Percentiles rank a stretch among this genome's conserved stretches.
These are phyloP conservation scores for Diceros bicornis DNA, from an alignment of 2,797 vertebrate species.

Conservation along the genomic window DNA sequence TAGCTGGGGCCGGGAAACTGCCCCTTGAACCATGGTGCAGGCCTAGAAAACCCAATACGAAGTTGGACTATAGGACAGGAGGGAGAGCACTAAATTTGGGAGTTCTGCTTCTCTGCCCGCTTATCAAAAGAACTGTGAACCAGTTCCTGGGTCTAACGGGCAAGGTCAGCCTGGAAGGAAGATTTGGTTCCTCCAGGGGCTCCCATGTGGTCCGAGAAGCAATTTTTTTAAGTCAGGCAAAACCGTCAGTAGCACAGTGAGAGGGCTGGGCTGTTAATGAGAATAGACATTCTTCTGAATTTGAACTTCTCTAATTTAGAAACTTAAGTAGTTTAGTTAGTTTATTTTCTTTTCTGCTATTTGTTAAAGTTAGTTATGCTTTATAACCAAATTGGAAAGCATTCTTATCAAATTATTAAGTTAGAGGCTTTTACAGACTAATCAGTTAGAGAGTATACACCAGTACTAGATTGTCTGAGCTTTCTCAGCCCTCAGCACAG, in stretches of 20 bases:
- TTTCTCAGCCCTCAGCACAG: not conserved
- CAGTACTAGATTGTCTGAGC: constrained; percentile 4
- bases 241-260: constrained; percentile 18
- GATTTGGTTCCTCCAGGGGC: not conserved
- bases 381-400: constrained; percentile 36
- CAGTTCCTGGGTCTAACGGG: not conserved
- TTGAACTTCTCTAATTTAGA: constrained; percentile 46
- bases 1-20: not conserved
- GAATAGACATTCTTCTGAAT: constrained; percentile 53
- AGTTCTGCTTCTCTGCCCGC: not conserved
- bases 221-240: constrained; percentile 13
- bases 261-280: not conserved
- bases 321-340: not conserved
- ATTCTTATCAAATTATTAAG: constrained; percentile 45
- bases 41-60: not conserved
- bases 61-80: not conserved
- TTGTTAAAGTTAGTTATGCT: constrained; percentile 23
- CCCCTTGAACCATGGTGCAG: not conserved
- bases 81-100: not conserved
- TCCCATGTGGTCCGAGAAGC: not conserved
- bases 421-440: not conserved
- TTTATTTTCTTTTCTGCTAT: constrained; percentile 23
- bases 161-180: not conserved
- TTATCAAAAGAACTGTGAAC: not conserved
- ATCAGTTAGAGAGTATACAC: not conserved